Evolutionary conservation across 1,140 invertebrate species (phyloP), one percentile per base, ranked within the genome.

Genomic region (Babylonia areolata): DNA sequence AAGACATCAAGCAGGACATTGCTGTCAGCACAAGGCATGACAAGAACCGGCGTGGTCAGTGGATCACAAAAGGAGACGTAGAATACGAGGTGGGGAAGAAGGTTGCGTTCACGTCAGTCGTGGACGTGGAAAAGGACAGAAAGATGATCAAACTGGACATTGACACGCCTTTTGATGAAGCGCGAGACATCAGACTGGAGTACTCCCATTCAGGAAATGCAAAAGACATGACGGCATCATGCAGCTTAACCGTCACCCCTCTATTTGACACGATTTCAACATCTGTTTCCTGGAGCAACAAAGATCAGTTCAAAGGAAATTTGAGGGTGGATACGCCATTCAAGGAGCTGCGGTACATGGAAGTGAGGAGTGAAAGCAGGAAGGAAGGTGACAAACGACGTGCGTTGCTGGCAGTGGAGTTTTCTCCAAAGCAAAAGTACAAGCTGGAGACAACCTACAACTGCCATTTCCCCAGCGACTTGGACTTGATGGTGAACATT

Each of bases 291-390:
- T 73, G 39, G 64, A 75, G 35, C 39, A 84, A 40, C 69, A 28
- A 37, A 17, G 46, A 87, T 33, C 28, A n/a, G 37, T 39, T 87
- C 23, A 31, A 28, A 17, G 84, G 39, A 20, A 87, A 58, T 15
- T 2, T 85, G 6, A 28, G 87, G 11, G 58, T 87, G 31, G 84
- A 85, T 35, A 87, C 87, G 39, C 87, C 87, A 1, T 85, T 85
- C 37, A 3, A 69, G 31, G 64, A 81, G 28, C 42, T 83, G 40
- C 78, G 51, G 23, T 85, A 85, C 35, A 9, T 87, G 31, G 82
- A 85, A n/a, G 31, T 82, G 51, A 69, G 35, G 23, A 37, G 37
- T 20, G 31, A 46, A 17, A 87, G 78, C 40, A 2, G 69, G 15
- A 64, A 31, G 40, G 17, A 75, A 40, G 40, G 51, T 37, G 46